Evolutionary conservation across 2,797 vertebrate genomes (phyloP).

Genomic region (Chelidonichthys spinosus): DNA sequence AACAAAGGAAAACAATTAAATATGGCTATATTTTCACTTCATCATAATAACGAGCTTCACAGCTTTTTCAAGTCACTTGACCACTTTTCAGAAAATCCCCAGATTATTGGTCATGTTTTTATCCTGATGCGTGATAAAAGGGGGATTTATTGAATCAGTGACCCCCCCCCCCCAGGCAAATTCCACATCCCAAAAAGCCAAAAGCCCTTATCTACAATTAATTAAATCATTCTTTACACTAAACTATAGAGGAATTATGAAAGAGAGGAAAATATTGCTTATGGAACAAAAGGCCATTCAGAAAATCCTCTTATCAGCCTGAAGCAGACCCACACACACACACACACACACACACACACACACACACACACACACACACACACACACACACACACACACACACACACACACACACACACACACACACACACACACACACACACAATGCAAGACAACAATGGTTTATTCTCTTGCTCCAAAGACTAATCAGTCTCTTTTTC

Average conservation of each 20-base stretch:
- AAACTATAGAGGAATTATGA: slow-evolving; percentile 22
- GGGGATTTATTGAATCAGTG: too few relatives aligned
- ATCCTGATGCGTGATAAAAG: too few relatives aligned
- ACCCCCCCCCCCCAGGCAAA: too few relatives aligned
- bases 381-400: slow-evolving; percentile 14
- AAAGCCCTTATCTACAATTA: slow-evolving; percentile 38
- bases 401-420: too few relatives aligned
- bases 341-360: slow-evolving; percentile 16
- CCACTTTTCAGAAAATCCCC: too few relatives aligned
- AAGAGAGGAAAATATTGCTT: slow-evolving; percentile 39
- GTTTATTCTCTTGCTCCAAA: slow-evolving; percentile 6
- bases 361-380: slow-evolving; percentile 13
- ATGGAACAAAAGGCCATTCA: slow-evolving; percentile 41
- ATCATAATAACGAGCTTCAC: too few relatives aligned
- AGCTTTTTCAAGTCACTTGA: too few relatives aligned
- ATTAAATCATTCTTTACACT: slow-evolving; percentile 53
- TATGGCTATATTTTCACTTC: too few relatives aligned
- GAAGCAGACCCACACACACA: slow-evolving; percentile 42
- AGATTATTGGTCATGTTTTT: too few relatives aligned
- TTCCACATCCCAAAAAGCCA: slow-evolving; percentile 3
- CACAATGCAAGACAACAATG: slow-evolving; percentile 30
- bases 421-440: too few relatives aligned
- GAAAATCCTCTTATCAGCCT: slow-evolving; percentile 59
- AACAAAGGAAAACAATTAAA: too few relatives aligned
- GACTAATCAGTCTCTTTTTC: background rate